Conservation (phyloP, 2,113 vertebrate genomes). For the Datnioides undecimradiatus region DNA sequence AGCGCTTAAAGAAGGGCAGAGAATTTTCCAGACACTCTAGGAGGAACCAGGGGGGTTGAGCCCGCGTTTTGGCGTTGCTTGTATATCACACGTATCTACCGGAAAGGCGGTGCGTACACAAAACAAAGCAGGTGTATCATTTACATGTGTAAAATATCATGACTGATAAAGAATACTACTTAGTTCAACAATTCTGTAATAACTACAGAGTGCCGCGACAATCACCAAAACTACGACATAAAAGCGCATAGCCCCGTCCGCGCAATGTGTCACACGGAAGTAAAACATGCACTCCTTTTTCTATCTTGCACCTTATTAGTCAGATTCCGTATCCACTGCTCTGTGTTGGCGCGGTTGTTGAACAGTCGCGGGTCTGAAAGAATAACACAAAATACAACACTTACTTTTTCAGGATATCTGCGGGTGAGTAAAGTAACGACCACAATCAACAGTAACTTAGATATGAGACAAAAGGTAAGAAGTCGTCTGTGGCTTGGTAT, state of each 20-base stretch:
- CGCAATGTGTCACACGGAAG: fast-evolving
- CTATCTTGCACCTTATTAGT: constrained; percentile 65
- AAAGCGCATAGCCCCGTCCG: background rate
- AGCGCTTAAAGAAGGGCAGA: constrained; percentile 66
- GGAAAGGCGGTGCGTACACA: constrained; percentile 36
- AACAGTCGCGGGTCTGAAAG: constrained; percentile 29
- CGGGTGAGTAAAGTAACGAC: constrained; percentile 3
- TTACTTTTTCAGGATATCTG: background rate
- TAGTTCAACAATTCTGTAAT: fast-evolving
- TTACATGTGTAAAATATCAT: too few relatives aligned
- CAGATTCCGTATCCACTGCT: background rate
- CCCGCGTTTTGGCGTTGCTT: background rate
- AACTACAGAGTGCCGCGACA: fast-evolving
- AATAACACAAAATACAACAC: background rate
- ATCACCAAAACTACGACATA: fast-evolving
- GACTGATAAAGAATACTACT: too few relatives aligned
- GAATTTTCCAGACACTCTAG: constrained; percentile 85
- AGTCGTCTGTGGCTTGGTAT: fast-evolving
- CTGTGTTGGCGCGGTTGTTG: constrained; percentile 71
- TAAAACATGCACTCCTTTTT: constrained; percentile 34
- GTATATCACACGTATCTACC: fast-evolving
- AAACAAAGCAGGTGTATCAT: fast-evolving
- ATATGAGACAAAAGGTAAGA: background rate
- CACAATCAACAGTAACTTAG: too few relatives aligned
- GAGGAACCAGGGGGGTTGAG: constrained; percentile 16